phyloP scores from a whole-genome alignment of 1,140 invertebrate species.

The Cydia pomonella region DNA sequence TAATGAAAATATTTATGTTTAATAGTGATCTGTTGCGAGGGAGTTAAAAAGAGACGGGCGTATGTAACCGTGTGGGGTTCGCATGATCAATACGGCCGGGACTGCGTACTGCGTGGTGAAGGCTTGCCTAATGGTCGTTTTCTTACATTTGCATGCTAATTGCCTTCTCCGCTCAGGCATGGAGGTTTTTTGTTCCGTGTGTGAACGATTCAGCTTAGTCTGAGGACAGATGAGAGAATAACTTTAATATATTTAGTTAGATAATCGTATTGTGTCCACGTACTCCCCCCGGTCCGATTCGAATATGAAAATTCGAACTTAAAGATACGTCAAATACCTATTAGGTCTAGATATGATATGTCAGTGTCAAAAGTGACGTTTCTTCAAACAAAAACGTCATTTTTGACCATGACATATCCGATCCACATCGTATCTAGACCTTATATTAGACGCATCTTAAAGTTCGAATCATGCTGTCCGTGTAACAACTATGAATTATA shows the following conservation, averaged over 20 bases:
- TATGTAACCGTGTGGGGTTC: slow-evolving; percentile 75
- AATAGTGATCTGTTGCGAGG: slow-evolving; percentile 74
- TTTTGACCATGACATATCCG: no score
- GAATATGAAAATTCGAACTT: no score
- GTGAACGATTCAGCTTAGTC: slow-evolving; percentile 40
- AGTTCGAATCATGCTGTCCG: no score
- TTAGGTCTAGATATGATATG: no score
- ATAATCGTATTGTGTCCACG: neutral
- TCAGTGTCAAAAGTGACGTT: no score
- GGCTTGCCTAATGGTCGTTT: slow-evolving; percentile 74
- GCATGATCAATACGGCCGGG: slow-evolving; percentile 70
- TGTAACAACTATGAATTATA: neutral
- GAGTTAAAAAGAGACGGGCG: slow-evolving; percentile 77
- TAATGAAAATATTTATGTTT: slow-evolving; percentile 71
- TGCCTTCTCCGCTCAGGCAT: slow-evolving; percentile 64
- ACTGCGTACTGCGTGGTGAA: slow-evolving; percentile 56
- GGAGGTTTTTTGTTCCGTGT: slow-evolving; percentile 64
- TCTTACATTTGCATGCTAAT: slow-evolving; percentile 80
- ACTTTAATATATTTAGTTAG: neutral
- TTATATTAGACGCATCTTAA: no score
- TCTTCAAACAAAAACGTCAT: no score
- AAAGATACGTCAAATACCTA: no score
- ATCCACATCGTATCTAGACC: no score
- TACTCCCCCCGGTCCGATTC: no score
- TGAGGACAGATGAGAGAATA: neutral